Percentiles rank a stretch among this genome's conserved stretches.
Evolutionary conservation across 30 jellyfish, hydroid and myxozoan genomes (phyloP).

Genomic region (Chrysaora quinquecirrha): DNA sequence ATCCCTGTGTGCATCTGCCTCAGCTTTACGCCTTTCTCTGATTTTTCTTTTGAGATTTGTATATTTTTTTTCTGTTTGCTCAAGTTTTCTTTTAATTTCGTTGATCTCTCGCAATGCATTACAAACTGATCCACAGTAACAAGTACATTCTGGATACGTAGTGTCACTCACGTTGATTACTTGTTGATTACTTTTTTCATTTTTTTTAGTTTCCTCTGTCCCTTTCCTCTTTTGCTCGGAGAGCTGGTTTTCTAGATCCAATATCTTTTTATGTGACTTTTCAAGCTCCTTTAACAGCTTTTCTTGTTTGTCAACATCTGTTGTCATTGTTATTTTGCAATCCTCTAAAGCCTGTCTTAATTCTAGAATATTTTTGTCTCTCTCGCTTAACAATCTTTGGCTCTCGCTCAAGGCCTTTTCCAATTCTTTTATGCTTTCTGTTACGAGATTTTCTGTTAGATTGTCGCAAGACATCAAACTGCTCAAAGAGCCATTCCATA

Average conservation of each 20-base stretch:
- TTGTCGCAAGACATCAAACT: slow-evolving; percentile 88
- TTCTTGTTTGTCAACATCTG: slow-evolving; percentile 55
- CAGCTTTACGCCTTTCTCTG: slow-evolving; percentile 86
- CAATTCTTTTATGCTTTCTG: slow-evolving; percentile 89
- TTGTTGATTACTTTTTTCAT: slow-evolving; percentile 17
- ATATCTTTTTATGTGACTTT: slow-evolving; percentile 65
- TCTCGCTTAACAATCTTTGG: slow-evolving; percentile 54
- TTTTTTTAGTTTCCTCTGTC: slow-evolving; percentile 15
- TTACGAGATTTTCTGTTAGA: slow-evolving; percentile 83
- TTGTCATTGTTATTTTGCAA: slow-evolving; percentile 26
- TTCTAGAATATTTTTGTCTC: slow-evolving; percentile 83
- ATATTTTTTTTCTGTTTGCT: slow-evolving; percentile 74
- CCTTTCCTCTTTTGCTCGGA: slow-evolving; percentile 14
- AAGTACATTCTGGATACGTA: slow-evolving; percentile 81
- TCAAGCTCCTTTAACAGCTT: slow-evolving; percentile 72
- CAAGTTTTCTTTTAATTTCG: slow-evolving; percentile 71
- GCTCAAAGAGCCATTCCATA: slow-evolving; percentile 86
- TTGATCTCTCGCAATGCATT: slow-evolving; percentile 83
- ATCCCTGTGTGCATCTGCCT: slow-evolving; percentile 58
- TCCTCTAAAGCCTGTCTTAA: slow-evolving; percentile 62
- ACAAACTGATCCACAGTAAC: slow-evolving; percentile 94
- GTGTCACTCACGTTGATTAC: slow-evolving; percentile 40
- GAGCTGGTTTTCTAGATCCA: slow-evolving; percentile 72
- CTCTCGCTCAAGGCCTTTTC: slow-evolving; percentile 92
- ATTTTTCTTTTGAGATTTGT: slow-evolving; percentile 75